These are phyloP conservation scores for Loripinus fragilis DNA, from an alignment of 2,888 invertebrate genomes.

Conservation along the genomic window DNA sequence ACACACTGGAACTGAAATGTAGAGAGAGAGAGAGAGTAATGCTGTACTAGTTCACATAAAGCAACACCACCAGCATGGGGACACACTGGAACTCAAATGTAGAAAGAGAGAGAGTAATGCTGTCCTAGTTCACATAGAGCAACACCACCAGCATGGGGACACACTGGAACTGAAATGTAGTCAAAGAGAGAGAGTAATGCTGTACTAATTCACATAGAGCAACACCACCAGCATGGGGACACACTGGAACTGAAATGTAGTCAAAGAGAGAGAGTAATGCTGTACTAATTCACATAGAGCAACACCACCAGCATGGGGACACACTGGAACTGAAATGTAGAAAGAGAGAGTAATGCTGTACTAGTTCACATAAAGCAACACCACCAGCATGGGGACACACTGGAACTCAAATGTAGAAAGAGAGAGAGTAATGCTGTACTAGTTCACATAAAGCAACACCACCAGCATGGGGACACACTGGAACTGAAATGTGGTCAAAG, in stretches of 20 bases:
- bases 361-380: no score
- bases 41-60: no score
- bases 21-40: no score
- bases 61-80: conserved; percentile 98
- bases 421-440: no score
- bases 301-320: conserved; percentile 97
- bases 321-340: conserved; percentile 90
- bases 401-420: conserved; percentile 87
- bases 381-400: conserved; percentile 98
- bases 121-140: conserved; percentile 97
- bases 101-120: no score
- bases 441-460: no score
- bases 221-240: conserved; percentile 97
- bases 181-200: no score
- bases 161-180: conserved; percentile 90
- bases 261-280: no score
- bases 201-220: no score
- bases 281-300: no score
- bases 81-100: conserved; percentile 91
- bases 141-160: conserved; percentile 97
- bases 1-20: conserved; percentile 91
- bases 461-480: conserved; percentile 97
- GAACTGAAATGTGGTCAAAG: conserved; percentile 87
- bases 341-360: no score
- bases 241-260: conserved; percentile 90